Evolutionary conservation across 2,888 invertebrate genomes (phyloP).

Genomic region (Drosophila barbarae): DNA sequence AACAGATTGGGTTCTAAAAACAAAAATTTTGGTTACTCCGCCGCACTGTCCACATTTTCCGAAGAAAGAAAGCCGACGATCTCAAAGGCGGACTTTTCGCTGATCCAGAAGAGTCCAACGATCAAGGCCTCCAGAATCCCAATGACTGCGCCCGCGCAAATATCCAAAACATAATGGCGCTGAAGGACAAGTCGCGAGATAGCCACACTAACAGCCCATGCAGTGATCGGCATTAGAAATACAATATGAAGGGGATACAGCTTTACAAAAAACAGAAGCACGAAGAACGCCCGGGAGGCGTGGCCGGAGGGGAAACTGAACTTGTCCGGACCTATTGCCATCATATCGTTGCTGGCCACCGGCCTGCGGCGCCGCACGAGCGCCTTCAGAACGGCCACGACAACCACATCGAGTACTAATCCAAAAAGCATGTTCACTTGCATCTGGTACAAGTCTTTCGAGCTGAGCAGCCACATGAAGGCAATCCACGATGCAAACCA

Average conservation of each 20-base stretch:
- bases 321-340: conserved; percentile 90
- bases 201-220: conserved; percentile 88
- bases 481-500: conserved; percentile 90
- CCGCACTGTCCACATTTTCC: conserved; percentile 15
- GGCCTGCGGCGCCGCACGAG: conserved; percentile 89
- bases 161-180: conserved; percentile 93
- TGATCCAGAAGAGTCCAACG: conserved; percentile 85
- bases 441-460: conserved; percentile 86
- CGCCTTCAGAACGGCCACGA: conserved; percentile 89
- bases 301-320: conserved; percentile 97
- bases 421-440: conserved; percentile 91
- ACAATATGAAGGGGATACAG: conserved; percentile 83
- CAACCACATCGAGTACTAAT: conserved; percentile 88
- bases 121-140: conserved; percentile 87
- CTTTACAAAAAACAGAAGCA: conserved; percentile 86
- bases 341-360: conserved; percentile 84
- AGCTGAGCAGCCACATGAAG: conserved; percentile 88
- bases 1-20: conserved; percentile 41
- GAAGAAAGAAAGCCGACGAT: conserved; percentile 69
- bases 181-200: conserved; percentile 90
- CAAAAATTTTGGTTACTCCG: not conserved
- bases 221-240: conserved; percentile 83
- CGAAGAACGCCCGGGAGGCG: conserved; percentile 89
- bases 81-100: conserved; percentile 78
- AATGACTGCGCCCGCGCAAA: conserved; percentile 86